phyloP scores from a whole-genome alignment of 2,888 invertebrate species.

The Cheilosia urbana region DNA sequence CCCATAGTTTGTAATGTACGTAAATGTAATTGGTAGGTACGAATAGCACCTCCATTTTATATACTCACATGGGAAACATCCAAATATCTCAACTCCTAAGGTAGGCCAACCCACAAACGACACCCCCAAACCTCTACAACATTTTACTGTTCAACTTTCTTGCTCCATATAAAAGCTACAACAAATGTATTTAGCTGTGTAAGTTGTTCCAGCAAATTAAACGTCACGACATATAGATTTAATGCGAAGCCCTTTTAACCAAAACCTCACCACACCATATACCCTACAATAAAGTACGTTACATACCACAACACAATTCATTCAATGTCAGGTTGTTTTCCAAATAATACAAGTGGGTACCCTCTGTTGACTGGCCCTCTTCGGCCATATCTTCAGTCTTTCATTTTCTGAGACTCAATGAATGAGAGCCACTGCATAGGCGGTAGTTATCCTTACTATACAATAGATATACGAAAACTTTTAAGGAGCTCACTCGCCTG shows the following conservation, averaged over 20 bases:
- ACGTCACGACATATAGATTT: constrained; percentile 24
- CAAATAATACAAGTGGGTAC: background rate
- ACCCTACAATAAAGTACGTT: no score
- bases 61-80: background rate
- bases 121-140: constrained; percentile 21
- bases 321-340: constrained; percentile 1
- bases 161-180: constrained; percentile 11
- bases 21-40: no score
- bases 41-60: background rate
- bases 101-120: constrained; percentile 18
- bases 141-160: constrained; percentile 10
- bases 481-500: constrained; percentile 42
- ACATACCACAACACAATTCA: background rate
- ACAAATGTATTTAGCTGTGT: background rate
- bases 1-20: no score
- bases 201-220: constrained; percentile 46
- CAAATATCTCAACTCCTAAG: background rate
- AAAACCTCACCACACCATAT: background rate
- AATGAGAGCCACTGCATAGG: constrained; percentile 3
- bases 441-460: constrained; percentile 5
- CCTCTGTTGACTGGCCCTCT: background rate
- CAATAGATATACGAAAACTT: constrained; percentile 21
- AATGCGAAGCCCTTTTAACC: constrained; percentile 9
- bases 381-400: background rate
- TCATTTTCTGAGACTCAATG: constrained; percentile 13